A percentile compares a stretch with the other conserved stretches of the same genome.
phyloP scores from a whole-genome alignment of 2,797 vertebrate genomes.

The Telmatherina bonti region DNA sequence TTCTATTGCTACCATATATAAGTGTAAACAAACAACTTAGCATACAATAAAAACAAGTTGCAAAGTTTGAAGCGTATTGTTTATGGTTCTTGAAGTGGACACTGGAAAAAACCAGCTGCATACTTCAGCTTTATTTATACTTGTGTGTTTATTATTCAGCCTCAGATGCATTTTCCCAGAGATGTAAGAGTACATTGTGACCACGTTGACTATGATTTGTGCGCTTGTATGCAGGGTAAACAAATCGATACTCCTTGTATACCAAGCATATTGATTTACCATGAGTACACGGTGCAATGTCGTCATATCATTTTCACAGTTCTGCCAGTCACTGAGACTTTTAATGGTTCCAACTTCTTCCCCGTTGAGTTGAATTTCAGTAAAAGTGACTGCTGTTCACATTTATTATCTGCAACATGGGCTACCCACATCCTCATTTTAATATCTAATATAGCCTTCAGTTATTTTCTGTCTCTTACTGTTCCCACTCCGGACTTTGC shows the following conservation, averaged over 20 bases:
- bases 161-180: not conserved
- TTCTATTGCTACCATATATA: too few species aligned
- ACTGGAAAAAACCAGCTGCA: not conserved
- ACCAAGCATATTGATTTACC: not conserved
- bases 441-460: not conserved
- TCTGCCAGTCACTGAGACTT: not conserved
- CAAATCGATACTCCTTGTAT: not conserved
- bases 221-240: not conserved
- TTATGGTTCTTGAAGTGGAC: not conserved
- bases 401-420: not conserved
- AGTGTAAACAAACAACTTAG: too few species aligned
- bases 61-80: too few species aligned
- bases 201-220: not conserved
- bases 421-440: not conserved
- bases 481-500: not conserved
- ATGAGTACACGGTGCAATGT: not conserved
- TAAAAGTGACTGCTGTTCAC: not conserved
- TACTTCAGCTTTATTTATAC: not conserved
- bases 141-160: not conserved
- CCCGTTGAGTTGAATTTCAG: not conserved
- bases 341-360: not conserved
- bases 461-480: slow-evolving; percentile 8
- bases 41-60: too few species aligned
- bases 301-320: not conserved
- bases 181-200: not conserved